Conservation (phyloP, 2,888 invertebrate genomes). For the Malthinus flaveolus region DNA sequence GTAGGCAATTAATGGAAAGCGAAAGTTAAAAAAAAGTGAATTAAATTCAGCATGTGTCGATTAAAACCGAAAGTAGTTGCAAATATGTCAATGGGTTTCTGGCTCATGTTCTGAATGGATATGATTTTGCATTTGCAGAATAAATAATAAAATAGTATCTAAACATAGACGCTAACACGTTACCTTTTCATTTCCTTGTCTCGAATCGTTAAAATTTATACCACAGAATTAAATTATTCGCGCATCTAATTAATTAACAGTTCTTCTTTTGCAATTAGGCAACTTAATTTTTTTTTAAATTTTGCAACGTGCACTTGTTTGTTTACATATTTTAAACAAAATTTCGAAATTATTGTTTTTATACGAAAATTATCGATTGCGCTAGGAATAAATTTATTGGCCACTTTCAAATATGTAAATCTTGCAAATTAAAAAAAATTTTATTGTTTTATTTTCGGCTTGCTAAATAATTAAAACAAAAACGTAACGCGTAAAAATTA, state of each 20-base stretch:
- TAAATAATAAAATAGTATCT: slow-evolving; percentile 14
- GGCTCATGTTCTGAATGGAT: slow-evolving; percentile 24
- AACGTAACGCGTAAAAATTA: not conserved
- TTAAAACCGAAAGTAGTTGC: slow-evolving; percentile 35
- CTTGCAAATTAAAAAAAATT: not conserved
- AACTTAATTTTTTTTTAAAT: no score
- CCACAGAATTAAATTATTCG: not conserved
- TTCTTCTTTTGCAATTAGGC: no score
- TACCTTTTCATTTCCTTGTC: slow-evolving; percentile 12
- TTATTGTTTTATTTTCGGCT: not conserved
- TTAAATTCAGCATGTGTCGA: slow-evolving; percentile 27
- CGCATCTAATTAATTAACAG: not conserved
- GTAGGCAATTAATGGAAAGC: slow-evolving; percentile 30
- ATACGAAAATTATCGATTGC: slow-evolving; percentile 4
- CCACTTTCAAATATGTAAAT: slow-evolving; percentile 5
- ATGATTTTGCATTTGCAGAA: slow-evolving; percentile 21
- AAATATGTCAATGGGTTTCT: slow-evolving; percentile 36
- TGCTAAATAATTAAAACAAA: no score
- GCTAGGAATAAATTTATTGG: slow-evolving; percentile 5
- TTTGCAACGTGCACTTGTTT: not conserved
- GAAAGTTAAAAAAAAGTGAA: slow-evolving; percentile 29
- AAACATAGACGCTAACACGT: not conserved
- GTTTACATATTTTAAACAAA: slow-evolving; percentile 1
- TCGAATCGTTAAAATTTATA: slow-evolving; percentile 3
- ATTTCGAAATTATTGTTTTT: slow-evolving; percentile 2